Evolutionary conservation across 2,113 vertebrate species (phyloP), one percentile per base, ranked within the genome.

Genomic region (Leptobrachium ailaonicum): DNA sequence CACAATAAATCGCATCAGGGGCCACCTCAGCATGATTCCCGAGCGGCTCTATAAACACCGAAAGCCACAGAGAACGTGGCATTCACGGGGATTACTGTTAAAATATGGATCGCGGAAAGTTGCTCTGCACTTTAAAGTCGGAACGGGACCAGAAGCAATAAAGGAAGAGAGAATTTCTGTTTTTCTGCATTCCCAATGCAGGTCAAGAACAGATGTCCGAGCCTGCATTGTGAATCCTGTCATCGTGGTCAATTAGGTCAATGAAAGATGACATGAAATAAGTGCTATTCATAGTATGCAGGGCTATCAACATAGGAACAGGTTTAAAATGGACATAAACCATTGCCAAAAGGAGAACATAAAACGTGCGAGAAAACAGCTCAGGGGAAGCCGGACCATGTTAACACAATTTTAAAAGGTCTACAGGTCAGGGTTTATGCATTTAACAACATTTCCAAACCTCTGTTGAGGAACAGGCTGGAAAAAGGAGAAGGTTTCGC

Each of bases 191-290:
- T 43, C 69, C 68, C 70, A 2, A 41, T 3, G 8, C 2, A 58
- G 41, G 69, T 64, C 60, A 56, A 40, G 20, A 66, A 12, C 69
- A 79, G 77, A 72, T 79, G 76, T 41, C 41, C 53, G 60, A 56
- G 41, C 5, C 45, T 62, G 50, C 53, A 77, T 53, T 62, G 42
- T 63, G 12, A 12, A 58, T 58, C 45, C 41, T 72, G 58, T 79
- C 77, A 79, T 66, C 69, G 50, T 56, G 50, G 10, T 10, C 60
- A n/a, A 54, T 64, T 60, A 66, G 44, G 58, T 53, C 41, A 63
- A 12, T 79, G 77, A 79, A 72, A 79, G 58, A 72, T 53, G 14
- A 42, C 10, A 40, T 20, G 14, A 41, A 43, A 20, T 12, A n/a
- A 54, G 44, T 79, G 14, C 56, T 71, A 72, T 79, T 72, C 60